Evolutionary conservation across 1,140 invertebrate genomes (phyloP).

Genomic region (Hylaeus anthracinus): DNA sequence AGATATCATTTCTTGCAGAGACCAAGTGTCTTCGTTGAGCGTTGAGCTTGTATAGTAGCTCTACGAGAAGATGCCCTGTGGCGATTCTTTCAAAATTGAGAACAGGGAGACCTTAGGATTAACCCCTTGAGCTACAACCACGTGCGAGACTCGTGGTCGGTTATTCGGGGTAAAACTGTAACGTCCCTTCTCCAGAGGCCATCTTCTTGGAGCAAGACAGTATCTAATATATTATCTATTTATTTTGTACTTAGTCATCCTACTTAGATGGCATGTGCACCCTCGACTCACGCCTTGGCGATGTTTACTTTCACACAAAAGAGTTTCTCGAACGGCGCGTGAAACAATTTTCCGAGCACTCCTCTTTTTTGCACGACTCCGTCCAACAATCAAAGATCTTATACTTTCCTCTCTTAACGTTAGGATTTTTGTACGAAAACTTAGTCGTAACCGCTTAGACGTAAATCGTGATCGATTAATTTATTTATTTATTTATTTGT

Average conservation of each 20-base stretch:
- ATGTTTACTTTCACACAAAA: slow-evolving; percentile 3
- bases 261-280: no score
- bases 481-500: slow-evolving; percentile 53
- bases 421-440: slow-evolving; percentile 57
- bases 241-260: no score
- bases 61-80: no score
- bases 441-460: slow-evolving; percentile 59
- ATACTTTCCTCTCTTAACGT: slow-evolving; percentile 54
- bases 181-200: no score
- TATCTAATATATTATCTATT: no score
- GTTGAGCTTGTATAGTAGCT: background rate
- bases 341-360: slow-evolving; percentile 11
- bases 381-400: slow-evolving; percentile 59
- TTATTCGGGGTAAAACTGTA: no score
- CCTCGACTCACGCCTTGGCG: background rate
- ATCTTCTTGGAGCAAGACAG: no score
- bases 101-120: no score
- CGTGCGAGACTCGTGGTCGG: no score
- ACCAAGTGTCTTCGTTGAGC: background rate
- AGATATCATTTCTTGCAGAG: background rate
- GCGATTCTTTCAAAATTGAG: no score
- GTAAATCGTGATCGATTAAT: slow-evolving; percentile 35
- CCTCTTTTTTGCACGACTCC: slow-evolving; percentile 66
- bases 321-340: background rate
- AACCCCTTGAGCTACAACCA: no score